A percentile compares a stretch with the other conserved stretches of the same genome.
phyloP scores from a whole-genome alignment of 2,888 invertebrate species.

The Drosophila sordidapex region DNA sequence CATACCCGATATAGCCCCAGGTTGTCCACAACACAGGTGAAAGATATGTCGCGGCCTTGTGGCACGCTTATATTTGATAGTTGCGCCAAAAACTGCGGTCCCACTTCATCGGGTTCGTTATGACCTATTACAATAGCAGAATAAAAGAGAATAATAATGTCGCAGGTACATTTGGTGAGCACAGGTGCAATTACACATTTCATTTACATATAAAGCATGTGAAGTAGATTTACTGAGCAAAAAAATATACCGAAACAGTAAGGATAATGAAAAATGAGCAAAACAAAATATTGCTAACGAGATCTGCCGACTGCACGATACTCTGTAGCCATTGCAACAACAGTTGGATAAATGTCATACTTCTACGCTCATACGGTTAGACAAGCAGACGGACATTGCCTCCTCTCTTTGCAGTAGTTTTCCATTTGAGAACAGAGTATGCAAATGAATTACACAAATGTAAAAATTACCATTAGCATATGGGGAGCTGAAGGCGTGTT shows the following conservation, averaged over 20 bases:
- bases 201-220: constrained; percentile 4
- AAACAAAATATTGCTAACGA: neutral
- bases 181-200: constrained; percentile 26
- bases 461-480: neutral
- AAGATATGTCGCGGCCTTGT: constrained; percentile 94
- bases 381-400: neutral
- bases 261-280: neutral
- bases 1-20: constrained; percentile 93
- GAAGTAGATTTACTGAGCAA: neutral
- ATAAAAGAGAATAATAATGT: constrained; percentile 17
- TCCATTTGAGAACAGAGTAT: neutral
- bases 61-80: constrained; percentile 94
- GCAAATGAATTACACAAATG: constrained; percentile 26
- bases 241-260: neutral
- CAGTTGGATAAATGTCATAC: neutral
- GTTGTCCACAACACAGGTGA: constrained; percentile 96
- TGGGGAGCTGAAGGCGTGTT: neutral
- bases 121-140: constrained; percentile 86
- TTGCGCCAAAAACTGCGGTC: constrained; percentile 93
- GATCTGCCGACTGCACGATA: neutral
- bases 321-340: neutral
- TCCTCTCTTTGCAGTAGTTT: neutral
- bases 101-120: constrained; percentile 88
- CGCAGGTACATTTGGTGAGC: constrained; percentile 3
- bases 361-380: neutral